Conservation (phyloP, 2,888 invertebrate species). For the Apodemia duryi region DNA sequence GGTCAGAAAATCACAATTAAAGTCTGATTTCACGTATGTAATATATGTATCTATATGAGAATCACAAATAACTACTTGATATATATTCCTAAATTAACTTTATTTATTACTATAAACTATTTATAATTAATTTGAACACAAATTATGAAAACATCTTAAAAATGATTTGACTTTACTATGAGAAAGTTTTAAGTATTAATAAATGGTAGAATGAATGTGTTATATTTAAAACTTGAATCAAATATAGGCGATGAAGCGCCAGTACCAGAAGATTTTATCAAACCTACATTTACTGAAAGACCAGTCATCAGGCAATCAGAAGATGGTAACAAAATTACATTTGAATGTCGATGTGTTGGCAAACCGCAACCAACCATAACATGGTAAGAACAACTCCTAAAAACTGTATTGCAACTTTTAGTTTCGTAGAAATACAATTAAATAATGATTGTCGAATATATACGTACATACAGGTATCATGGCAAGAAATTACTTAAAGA, state of each 20-base stretch:
- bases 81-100: conserved; percentile 57
- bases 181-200: conserved; percentile 55
- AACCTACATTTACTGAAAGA: conserved; percentile 98
- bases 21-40: conserved; percentile 33
- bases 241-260: conserved; percentile 94
- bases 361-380: conserved; percentile 95
- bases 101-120: conserved; percentile 40
- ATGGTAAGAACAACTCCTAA: conserved; percentile 84
- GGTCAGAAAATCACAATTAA: conserved; percentile 3
- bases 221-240: conserved; percentile 46
- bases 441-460: conserved; percentile 31
- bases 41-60: conserved; percentile 48
- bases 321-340: conserved; percentile 96
- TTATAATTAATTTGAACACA: conserved; percentile 46
- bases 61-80: conserved; percentile 43
- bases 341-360: conserved; percentile 98
- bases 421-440: conserved; percentile 21
- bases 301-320: conserved; percentile 98
- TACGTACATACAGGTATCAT: conserved; percentile 83
- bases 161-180: conserved; percentile 32
- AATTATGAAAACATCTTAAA: conserved; percentile 77
- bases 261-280: conserved; percentile 94
- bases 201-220: conserved; percentile 32
- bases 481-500: conserved; percentile 89
- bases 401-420: not conserved